Base-by-base conservation (phyloP, 2,888 invertebrate genomes). In the Dasypolia templi region DNA sequence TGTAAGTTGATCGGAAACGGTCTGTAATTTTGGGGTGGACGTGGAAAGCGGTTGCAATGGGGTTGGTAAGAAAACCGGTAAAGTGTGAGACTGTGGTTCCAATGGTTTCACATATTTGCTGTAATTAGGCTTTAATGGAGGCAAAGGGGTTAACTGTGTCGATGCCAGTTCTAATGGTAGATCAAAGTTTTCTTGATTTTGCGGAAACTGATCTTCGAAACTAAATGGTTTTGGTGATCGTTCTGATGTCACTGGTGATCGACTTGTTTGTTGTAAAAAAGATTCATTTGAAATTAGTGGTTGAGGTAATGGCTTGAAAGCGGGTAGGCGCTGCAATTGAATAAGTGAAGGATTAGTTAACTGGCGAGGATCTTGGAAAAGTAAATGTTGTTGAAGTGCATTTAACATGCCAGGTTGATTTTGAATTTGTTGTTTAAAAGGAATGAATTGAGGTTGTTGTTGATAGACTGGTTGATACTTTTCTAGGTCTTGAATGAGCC, bases 351-450 rank as follows among this genome's bases (percentile, higher is more conserved):
- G 49, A 61, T 68, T 51, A 22, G 53, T 11, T 49, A 46, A 29
- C 26, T 72, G 69, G 14, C n/a, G 56, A 26, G 61, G 72, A n/a
- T 55, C n/a, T 59, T 78, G 59, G 12, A 69, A 26, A 62, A 85
- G 53, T 26, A 82, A 59, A 32, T 77, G 85, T 39, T 84, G 71
- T 44, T 72, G 85, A 26, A 85, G 61, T 29, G 51, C 26, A 73
- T 85, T 85, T 14, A 82, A n/a, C n/a, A 55, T 39, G 44, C 32
- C 53, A 3, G 67, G 64, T 32, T 76, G 77, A 49, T 51, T 44
- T 65, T 32, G 63, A 39, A 42, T 51, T 56, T 66, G 68, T 44
- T 63, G 71, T 46, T 68, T 53, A 39, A 58, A 53, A 53, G 53
- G 49, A 58, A 66, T 29, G 2, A 42, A 64, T 32, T 72, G 61